Base-by-base conservation (phyloP, 2,888 invertebrate genomes). In the Drosophila sordidula region DNA sequence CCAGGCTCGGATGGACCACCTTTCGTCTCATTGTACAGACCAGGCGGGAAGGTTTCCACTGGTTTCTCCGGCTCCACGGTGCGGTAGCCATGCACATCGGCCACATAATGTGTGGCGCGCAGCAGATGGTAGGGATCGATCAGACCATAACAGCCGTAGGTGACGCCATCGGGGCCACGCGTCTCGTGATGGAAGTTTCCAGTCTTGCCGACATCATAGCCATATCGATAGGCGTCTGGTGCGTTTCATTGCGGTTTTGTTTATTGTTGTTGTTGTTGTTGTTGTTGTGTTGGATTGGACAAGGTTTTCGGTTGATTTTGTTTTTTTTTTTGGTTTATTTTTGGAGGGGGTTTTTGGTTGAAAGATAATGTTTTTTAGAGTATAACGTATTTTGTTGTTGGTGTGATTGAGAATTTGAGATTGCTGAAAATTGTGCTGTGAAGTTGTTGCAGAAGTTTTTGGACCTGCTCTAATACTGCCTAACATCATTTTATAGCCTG, bases 151-250 rank as follows among this genome's bases (percentile, higher is more conserved):
- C 96, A 96, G 74, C 96, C 96, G 83, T 96, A 96, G 0, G 96
- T 96, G 16, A 96, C 95, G 18, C 95, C 95, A 83, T 96, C 96
- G 0, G 95, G 95, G 4, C 95, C 96, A 61, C 95, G 94, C 65
- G 94, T 95, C 92, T 96, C 96, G 89, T 96, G 96, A 90, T 96
- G 96, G 90, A 96, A 96, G 92, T 96, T 96, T 41, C 95, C 95
- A 85, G 95, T 94, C 3, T 95, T 95, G 59, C 95, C 95, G 56
- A 96, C 94, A 90, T 96, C 95, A 90, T 96, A 96, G 66, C 96
- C 96, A 90, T 95, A 96, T 87, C 95, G 95, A 90, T 96, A 96
- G 70, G 95, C 94, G 91, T 93, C 96, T 86, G 56, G 18, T 36
- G 26, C 22, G 52, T 34, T 22, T 34, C n/a, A 18, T 51, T 32